Percentiles rank a stretch among this genome's conserved stretches.
phyloP scores from a whole-genome alignment of 2,888 invertebrate genomes.

The Thera britannica region DNA sequence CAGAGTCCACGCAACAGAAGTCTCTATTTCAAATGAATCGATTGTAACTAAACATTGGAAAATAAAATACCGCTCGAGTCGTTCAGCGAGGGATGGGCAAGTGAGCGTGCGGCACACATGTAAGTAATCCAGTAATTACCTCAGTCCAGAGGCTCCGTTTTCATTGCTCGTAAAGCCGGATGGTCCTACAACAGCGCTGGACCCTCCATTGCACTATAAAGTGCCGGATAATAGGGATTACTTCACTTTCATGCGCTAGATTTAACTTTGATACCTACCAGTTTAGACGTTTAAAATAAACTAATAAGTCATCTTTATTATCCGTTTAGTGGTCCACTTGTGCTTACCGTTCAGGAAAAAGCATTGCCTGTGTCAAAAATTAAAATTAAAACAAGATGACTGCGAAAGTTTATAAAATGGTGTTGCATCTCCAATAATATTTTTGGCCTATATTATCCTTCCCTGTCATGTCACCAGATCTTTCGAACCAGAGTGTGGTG shows the following conservation, averaged over 20 bases:
- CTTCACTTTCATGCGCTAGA: conserved; percentile 66
- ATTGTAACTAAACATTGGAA: conserved; percentile 27
- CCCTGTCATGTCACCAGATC: too few relatives aligned
- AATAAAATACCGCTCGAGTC: conserved; percentile 25
- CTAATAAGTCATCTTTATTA: conserved; percentile 36
- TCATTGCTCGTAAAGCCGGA: conserved; percentile 79
- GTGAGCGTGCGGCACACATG: conserved; percentile 51
- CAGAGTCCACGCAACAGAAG: conserved; percentile 22
- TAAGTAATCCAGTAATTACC: conserved; percentile 79
- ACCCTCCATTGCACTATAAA: conserved; percentile 75
- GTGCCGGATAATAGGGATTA: conserved; percentile 79
- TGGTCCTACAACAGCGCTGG: conserved; percentile 69
- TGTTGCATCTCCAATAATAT: too few relatives aligned
- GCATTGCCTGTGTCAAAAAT: not conserved
- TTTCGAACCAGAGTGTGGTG: too few relatives aligned
- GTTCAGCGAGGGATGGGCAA: conserved; percentile 23
- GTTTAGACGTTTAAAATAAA: conserved; percentile 49
- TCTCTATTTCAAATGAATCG: conserved; percentile 30
- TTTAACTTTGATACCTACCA: conserved; percentile 60
- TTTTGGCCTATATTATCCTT: too few relatives aligned
- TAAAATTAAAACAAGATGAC: too few relatives aligned
- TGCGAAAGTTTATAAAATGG: too few relatives aligned
- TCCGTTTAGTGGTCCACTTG: conserved; percentile 21
- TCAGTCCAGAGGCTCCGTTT: conserved; percentile 69
- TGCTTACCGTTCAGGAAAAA: conserved; percentile 7